A percentile compares a stretch with the other conserved stretches of the same genome.
Evolutionary conservation across 2,888 invertebrate species (phyloP).

Genomic region (Pollenia angustigena): DNA sequence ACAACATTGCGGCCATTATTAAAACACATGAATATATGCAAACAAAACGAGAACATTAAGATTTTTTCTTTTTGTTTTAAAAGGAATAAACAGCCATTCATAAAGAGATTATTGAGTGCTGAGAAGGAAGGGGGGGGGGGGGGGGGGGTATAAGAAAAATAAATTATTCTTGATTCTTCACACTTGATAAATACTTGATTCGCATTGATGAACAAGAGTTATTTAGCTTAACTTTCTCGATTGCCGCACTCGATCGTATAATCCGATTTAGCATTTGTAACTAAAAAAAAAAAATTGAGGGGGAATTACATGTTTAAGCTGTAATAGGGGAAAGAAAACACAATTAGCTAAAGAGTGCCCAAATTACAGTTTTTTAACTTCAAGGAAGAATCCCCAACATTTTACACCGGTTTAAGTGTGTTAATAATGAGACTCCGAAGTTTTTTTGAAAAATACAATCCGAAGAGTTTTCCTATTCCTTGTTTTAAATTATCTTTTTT

Average conservation of each 20-base stretch:
- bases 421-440: too few species aligned
- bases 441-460: too few species aligned
- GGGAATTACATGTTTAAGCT: background rate
- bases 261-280: background rate
- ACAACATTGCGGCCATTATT: background rate
- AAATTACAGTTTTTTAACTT: too few species aligned
- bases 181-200: conserved; percentile 43
- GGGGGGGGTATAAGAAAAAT: background rate
- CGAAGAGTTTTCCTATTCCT: too few species aligned
- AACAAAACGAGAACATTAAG: background rate
- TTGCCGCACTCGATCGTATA: background rate
- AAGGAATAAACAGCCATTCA: background rate
- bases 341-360: too few species aligned
- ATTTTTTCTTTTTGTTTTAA: background rate
- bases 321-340: too few species aligned
- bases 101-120: conserved; percentile 1
- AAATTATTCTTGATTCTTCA: conserved; percentile 41
- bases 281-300: background rate
- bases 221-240: background rate
- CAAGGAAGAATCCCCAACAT: too few species aligned
- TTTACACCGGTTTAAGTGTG: too few species aligned
- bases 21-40: background rate
- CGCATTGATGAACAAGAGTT: background rate
- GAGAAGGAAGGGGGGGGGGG: background rate
- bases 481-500: too few species aligned